Conservation (phyloP, 1,140 invertebrate species). For the Chlorops oryzae region DNA sequence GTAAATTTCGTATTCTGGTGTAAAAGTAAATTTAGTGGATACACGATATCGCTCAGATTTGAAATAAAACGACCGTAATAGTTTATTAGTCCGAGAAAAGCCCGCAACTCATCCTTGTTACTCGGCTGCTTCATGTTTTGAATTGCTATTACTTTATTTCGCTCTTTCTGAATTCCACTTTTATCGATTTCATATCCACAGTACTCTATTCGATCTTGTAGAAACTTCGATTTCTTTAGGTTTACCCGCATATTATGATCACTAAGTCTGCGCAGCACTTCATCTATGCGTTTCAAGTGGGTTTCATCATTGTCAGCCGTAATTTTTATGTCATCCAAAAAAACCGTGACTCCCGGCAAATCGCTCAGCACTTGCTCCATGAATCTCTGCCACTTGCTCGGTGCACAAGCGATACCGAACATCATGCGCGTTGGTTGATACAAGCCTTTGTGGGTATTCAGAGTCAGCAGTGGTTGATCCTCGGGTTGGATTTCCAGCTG, state of each 20-base stretch:
- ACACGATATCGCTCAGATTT: constrained; percentile 14
- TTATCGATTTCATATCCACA: constrained; percentile 31
- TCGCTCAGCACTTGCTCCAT: constrained; percentile 26
- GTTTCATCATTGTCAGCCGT: constrained; percentile 3
- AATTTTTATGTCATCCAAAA: too few relatives aligned
- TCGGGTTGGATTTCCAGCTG: constrained; percentile 21
- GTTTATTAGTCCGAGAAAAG: constrained; percentile 22
- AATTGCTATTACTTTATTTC: constrained; percentile 19
- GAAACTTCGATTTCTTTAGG: constrained; percentile 19
- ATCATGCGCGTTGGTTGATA: constrained; percentile 20
- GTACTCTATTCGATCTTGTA: constrained; percentile 31
- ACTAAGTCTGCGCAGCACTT: too few relatives aligned
- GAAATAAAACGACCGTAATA: constrained; percentile 15
- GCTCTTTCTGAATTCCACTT: constrained; percentile 19
- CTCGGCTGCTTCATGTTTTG: constrained; percentile 17
- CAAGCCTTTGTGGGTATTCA: constrained; percentile 21
- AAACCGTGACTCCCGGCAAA: constrained; percentile 19
- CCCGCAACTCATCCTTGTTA: constrained; percentile 21
- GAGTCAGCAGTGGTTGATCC: constrained; percentile 16
- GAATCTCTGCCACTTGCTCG: constrained; percentile 29
- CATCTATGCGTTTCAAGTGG: too few relatives aligned
- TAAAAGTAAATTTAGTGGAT: constrained; percentile 25
- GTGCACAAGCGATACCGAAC: constrained; percentile 23
- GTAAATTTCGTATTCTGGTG: constrained; percentile 20
- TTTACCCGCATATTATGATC: constrained; percentile 26